A percentile compares a stretch with the other conserved stretches of the same genome.
phyloP scores from a whole-genome alignment of 2,113 vertebrate species.

The Glaucidium brasilianum region DNA sequence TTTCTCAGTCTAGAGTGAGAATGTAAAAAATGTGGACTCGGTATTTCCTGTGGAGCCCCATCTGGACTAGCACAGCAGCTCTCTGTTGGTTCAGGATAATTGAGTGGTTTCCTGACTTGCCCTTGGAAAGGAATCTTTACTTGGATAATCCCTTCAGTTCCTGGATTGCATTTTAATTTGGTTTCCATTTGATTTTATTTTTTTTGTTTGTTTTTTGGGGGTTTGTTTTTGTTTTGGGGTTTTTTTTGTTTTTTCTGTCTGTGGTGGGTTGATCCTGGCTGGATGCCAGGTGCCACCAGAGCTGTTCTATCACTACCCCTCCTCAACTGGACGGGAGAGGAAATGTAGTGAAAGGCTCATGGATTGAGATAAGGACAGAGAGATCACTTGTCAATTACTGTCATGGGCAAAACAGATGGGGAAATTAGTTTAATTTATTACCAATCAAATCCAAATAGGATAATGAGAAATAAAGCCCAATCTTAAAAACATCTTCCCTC shows the following conservation, averaged over 20 bases:
- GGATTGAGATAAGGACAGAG: not conserved
- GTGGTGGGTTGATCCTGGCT: not conserved
- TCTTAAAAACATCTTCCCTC: not conserved
- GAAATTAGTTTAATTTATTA: not conserved
- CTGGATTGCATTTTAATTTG: not conserved
- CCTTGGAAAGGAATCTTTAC: not conserved
- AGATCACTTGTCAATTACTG: not conserved
- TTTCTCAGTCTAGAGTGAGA: not conserved
- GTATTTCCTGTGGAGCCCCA: slow-evolving; percentile 12
- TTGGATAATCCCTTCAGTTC: not conserved
- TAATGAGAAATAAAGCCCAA: not conserved
- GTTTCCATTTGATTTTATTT: not conserved
- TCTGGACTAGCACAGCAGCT: slow-evolving; percentile 1
- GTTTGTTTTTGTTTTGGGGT: no score
- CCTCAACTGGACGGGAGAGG: not conserved
- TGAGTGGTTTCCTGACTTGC: slow-evolving; percentile 3
- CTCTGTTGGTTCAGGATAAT: not conserved
- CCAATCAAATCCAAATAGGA: not conserved
- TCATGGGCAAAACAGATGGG: not conserved
- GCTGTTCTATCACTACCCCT: not conserved
- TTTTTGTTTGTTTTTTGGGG: not conserved
- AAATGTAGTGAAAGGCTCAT: not conserved
- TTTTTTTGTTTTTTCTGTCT: not conserved
- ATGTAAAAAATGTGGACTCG: not conserved
- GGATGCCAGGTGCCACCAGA: not conserved